phyloP scores from a whole-genome alignment of 2,797 vertebrate species.

The Rhinogobio ventralis region DNA sequence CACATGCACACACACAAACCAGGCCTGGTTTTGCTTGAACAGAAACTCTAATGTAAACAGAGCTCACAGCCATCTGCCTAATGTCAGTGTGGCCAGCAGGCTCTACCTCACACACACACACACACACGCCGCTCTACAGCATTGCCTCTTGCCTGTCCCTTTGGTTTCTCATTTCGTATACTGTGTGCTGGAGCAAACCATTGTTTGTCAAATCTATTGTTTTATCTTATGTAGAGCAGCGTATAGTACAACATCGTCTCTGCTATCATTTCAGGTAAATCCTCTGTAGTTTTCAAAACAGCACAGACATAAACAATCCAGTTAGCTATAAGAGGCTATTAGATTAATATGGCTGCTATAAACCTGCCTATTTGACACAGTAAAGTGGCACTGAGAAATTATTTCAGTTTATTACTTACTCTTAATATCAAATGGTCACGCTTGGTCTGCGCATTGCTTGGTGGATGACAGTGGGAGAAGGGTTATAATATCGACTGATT shows the following conservation, averaged over 20 bases:
- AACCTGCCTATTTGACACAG: slow-evolving; percentile 12
- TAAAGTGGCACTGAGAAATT: neutral
- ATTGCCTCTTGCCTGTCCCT: slow-evolving; percentile 57
- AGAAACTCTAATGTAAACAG: slow-evolving; percentile 81
- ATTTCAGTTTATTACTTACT: neutral
- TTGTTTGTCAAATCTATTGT: slow-evolving; percentile 39
- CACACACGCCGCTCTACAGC: slow-evolving; percentile 1
- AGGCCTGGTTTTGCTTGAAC: slow-evolving; percentile 77
- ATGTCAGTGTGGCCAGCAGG: slow-evolving; percentile 72
- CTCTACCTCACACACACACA: slow-evolving; percentile 28
- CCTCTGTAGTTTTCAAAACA: neutral
- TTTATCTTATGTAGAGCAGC: slow-evolving; percentile 32
- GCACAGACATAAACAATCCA: neutral
- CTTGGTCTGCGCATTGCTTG: neutral
- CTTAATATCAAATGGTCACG: slow-evolving; percentile 6
- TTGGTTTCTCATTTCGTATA: slow-evolving; percentile 11
- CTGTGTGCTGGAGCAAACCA: neutral
- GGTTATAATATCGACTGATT: slow-evolving; percentile 7
- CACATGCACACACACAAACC: neutral
- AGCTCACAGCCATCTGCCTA: slow-evolving; percentile 80
- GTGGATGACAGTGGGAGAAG: slow-evolving; percentile 5
- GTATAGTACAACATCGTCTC: slow-evolving; percentile 11
- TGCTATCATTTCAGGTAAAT: slow-evolving; percentile 14
- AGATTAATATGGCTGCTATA: slow-evolving; percentile 14
- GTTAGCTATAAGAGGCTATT: slow-evolving; percentile 10